A percentile compares a stretch with the other conserved stretches of the same genome.
Conservation (phyloP, 92 coral and sea anemone genomes). For the Umimayanthus chanpuru region DNA sequence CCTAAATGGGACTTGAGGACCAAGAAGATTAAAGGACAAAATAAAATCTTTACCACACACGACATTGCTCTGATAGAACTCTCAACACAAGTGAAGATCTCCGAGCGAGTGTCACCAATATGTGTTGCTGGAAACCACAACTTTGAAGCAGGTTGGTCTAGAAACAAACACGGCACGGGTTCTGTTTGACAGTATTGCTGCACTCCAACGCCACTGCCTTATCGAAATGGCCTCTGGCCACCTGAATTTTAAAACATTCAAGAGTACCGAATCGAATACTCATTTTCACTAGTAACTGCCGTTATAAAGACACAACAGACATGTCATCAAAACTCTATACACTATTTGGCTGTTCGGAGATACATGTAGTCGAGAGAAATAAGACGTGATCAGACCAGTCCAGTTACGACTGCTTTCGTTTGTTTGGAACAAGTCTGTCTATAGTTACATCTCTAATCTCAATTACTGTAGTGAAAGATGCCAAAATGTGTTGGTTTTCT, state of each 20-base stretch:
- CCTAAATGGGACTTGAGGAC: slow-evolving; percentile 81
- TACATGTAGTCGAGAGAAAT: too few relatives aligned
- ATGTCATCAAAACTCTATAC: too few relatives aligned
- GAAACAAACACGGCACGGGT: neutral
- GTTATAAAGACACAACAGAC: too few relatives aligned
- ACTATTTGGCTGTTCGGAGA: too few relatives aligned
- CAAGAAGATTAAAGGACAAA: slow-evolving; percentile 59
- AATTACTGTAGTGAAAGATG: neutral
- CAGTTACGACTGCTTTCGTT: neutral
- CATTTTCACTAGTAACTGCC: neutral
- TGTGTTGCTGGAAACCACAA: slow-evolving; percentile 64
- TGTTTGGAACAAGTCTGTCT: neutral
- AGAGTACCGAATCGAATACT: neutral
- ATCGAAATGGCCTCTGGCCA: neutral
- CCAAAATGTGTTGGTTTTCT: neutral
- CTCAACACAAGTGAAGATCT: slow-evolving; percentile 63
- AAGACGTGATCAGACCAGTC: too few relatives aligned
- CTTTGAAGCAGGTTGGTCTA: slow-evolving; percentile 70
- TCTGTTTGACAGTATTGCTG: neutral
- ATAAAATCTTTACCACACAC: slow-evolving; percentile 66
- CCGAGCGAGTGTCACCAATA: slow-evolving; percentile 65
- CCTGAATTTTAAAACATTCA: neutral
- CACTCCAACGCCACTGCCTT: neutral
- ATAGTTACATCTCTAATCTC: too few relatives aligned
- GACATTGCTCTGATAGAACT: slow-evolving; percentile 84